Evolutionary conservation across 2,888 invertebrate genomes (phyloP).

Genomic region (Ormia ochracea): DNA sequence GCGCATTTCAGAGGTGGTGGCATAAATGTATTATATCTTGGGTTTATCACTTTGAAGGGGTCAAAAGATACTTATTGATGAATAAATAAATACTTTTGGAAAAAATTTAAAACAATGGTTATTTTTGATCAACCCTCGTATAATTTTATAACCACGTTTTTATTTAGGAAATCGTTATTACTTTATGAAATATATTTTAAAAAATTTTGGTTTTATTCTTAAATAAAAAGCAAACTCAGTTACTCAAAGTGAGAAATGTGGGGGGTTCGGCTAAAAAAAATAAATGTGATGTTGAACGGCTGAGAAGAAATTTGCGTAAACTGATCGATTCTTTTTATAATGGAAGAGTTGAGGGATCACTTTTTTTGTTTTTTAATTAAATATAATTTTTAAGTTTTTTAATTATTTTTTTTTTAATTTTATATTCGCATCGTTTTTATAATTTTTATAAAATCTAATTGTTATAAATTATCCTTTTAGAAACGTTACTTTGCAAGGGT

Average conservation of each 20-base stretch:
- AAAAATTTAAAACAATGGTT: too few species aligned
- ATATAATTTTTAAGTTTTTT: too few species aligned
- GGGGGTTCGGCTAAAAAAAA: too few species aligned
- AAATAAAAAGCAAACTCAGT: background rate
- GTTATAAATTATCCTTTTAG: background rate
- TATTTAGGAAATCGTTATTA: slow-evolving; percentile 23
- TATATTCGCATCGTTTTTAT: too few species aligned
- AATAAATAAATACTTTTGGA: too few species aligned
- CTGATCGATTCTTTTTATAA: background rate
- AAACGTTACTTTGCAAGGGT: background rate
- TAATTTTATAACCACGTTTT: slow-evolving; percentile 4
- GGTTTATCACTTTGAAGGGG: too few species aligned
- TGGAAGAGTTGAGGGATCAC: too few species aligned
- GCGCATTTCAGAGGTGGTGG: too few species aligned
- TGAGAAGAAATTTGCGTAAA: slow-evolving; percentile 32
- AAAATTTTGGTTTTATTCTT: background rate
- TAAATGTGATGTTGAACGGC: background rate
- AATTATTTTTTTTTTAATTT: too few species aligned
- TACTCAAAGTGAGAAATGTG: background rate
- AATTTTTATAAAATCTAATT: background rate
- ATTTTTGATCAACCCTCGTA: too few species aligned
- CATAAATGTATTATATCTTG: too few species aligned
- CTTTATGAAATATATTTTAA: slow-evolving; percentile 16
- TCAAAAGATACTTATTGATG: too few species aligned
- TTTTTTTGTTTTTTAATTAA: background rate